Evolutionary conservation across 2,797 vertebrate species (phyloP), one percentile per base, ranked within the genome.

Genomic region (Clarias platycephalus): DNA sequence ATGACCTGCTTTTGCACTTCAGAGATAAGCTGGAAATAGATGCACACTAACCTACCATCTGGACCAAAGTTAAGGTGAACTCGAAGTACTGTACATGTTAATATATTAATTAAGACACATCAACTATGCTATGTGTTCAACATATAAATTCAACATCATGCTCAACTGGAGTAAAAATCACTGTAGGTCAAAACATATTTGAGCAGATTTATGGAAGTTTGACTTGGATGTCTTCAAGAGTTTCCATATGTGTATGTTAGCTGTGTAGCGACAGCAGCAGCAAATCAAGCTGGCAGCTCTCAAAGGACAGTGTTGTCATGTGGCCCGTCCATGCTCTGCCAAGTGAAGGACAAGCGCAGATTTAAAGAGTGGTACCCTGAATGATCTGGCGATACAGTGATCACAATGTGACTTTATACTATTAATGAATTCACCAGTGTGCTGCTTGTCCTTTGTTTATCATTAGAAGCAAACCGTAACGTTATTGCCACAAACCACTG

Each of bases 1-100:
- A 18, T 72, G 74, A 78, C 81, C 77, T 82, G 62, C 40, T 78
- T 86, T 84, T 78, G 28, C 83, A 80, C 83, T 84, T 74, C 68
- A 62, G 84, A 83, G 84, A 79, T 83, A 83, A 82, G 74, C 66
- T 86, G 74, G 55, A 86, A 78, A 82, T 78, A 86, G 80, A 77
- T 31, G 28, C 37, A 34, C 57, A 79, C 66, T 49, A 72, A 83
- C 40, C 57, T 71, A 86, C 81, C 80, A 86, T 83, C 80, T 83
- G 74, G 81, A 83, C 75, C 67, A 44, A 86, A 64, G 80, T 72
- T 83, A 68, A 78, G 68, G 66, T 83, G 57, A 82, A 78, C 74
- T 82, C 53, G 26, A 66, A 53, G 26, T 82, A 28, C 49, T 3
- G 44, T 66, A 76, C 28, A 40, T 68, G 28, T 78, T 37, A 20